phyloP scores from a whole-genome alignment of 2,113 vertebrate genomes.

The Oryctolagus cuniculus region DNA sequence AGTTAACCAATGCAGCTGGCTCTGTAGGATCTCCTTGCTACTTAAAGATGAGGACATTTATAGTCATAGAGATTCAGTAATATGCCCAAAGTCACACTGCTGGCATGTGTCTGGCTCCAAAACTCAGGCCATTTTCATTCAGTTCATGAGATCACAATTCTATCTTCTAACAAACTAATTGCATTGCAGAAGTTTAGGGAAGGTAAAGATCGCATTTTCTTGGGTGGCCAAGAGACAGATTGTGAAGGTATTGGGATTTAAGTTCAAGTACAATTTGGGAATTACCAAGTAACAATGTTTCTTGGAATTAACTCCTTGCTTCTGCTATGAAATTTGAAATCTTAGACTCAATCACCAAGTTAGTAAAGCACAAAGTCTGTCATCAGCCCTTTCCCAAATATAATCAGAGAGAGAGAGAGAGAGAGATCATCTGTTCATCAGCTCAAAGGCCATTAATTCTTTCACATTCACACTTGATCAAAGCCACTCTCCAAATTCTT shows the following conservation, averaged over 20 bases:
- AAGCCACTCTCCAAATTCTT: conserved; percentile 9
- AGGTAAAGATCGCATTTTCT: background rate
- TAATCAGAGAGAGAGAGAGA: background rate
- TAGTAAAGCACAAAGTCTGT: background rate
- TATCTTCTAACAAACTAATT: background rate
- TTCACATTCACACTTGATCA: background rate
- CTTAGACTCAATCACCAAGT: background rate
- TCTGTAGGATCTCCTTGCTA: background rate
- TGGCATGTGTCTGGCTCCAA: background rate
- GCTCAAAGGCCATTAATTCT: background rate
- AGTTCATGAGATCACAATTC: background rate
- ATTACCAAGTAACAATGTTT: background rate
- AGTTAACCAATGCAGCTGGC: too few relatives aligned
- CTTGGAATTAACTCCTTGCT: conserved; percentile 43
- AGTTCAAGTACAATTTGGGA: conserved; percentile 10
- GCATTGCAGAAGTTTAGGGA: background rate
- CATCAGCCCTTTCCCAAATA: background rate
- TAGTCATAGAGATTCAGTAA: background rate
- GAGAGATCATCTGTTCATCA: background rate
- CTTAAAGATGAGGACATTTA: conserved; percentile 15
- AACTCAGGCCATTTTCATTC: background rate
- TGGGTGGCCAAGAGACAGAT: background rate
- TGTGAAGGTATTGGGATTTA: background rate
- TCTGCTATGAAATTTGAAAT: conserved; percentile 14
- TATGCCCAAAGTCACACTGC: background rate